These are phyloP conservation scores for Melipona quadrifasciata DNA, from an alignment of 1,140 invertebrate species.

Conservation along the genomic window DNA sequence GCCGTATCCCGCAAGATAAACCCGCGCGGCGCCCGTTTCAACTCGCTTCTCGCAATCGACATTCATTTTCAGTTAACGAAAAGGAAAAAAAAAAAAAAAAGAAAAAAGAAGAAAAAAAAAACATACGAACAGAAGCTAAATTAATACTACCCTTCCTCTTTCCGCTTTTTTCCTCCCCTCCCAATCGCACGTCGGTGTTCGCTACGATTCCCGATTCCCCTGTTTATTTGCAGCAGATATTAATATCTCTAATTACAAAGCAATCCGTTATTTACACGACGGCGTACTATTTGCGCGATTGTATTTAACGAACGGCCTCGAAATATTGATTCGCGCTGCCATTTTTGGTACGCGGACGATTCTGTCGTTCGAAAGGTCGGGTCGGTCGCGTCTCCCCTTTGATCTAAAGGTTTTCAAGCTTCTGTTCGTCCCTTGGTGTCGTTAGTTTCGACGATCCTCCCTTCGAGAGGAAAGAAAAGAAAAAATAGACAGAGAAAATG, in stretches of 20 bases:
- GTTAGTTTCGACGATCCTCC: neutral
- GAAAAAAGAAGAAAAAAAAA: too few relatives aligned
- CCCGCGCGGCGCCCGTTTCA: neutral
- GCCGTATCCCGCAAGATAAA: neutral
- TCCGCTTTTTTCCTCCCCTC: neutral
- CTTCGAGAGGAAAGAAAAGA: neutral
- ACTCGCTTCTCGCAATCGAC: too few relatives aligned
- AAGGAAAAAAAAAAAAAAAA: neutral
- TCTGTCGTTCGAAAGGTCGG: neutral
- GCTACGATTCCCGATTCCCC: neutral
- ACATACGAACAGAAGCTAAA: too few relatives aligned
- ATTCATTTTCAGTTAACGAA: neutral
- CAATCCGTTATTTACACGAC: conserved; percentile 13
- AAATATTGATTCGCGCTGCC: neutral
- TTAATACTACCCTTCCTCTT: neutral
- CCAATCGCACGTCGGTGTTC: too few relatives aligned
- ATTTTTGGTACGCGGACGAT: neutral
- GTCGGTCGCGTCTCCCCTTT: neutral
- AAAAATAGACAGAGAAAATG: neutral
- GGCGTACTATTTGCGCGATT: conserved; percentile 14
- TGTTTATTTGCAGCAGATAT: conserved; percentile 18
- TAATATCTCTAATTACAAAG: conserved; percentile 19
- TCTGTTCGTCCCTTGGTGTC: neutral
- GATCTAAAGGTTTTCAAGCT: neutral
- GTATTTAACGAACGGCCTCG: neutral